These are phyloP conservation scores for Regulus satrapa DNA, from an alignment of 2,113 vertebrate genomes.

Conservation along the genomic window DNA sequence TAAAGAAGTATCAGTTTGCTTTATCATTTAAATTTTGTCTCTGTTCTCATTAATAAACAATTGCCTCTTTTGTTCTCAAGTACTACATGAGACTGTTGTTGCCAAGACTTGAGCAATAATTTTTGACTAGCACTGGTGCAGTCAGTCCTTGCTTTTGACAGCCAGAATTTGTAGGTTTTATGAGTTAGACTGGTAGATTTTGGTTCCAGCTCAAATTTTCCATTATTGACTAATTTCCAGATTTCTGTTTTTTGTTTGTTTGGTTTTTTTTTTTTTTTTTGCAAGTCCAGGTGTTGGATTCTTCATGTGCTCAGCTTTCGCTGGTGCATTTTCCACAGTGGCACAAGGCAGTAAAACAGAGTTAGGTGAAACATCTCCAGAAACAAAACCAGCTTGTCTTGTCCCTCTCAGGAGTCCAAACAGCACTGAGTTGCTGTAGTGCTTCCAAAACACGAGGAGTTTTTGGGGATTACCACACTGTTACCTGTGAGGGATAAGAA, in stretches of 20 bases:
- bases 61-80: background rate
- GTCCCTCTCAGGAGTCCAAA: background rate
- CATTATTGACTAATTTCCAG: background rate
- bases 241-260: background rate
- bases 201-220: background rate
- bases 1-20: conserved; percentile 16
- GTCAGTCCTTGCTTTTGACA: background rate
- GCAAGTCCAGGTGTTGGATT: background rate
- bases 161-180: background rate
- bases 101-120: background rate
- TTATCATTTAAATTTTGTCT: conserved; percentile 4
- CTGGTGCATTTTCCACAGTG: background rate
- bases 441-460: accelerated
- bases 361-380: background rate
- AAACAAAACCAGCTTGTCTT: background rate
- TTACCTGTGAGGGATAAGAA: background rate
- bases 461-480: background rate
- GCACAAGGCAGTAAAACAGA: background rate
- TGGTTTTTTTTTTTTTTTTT: background rate
- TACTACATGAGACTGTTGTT: background rate
- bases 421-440: background rate
- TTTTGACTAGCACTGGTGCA: background rate
- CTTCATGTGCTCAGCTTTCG: background rate
- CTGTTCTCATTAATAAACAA: conserved; percentile 32
- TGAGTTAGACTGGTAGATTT: background rate